Percentiles rank a stretch among this genome's conserved stretches.
phyloP scores from a whole-genome alignment of 1,140 invertebrate species.

The Drosophila mayri region DNA sequence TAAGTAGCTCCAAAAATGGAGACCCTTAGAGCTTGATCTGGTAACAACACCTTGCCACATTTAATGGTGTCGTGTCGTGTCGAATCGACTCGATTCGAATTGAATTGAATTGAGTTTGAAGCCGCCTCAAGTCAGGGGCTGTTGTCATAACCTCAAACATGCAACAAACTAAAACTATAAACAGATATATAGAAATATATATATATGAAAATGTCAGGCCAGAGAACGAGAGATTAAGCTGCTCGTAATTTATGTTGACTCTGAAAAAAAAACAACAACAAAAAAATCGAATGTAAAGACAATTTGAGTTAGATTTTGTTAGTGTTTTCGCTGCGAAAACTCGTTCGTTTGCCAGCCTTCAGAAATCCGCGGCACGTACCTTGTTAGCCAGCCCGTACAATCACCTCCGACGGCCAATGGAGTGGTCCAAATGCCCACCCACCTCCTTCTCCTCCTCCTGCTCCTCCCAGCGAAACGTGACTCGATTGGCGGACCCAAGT shows the following conservation, averaged over 20 bases:
- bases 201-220: constrained; percentile 34
- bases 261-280: constrained; percentile 54
- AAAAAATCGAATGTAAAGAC: constrained; percentile 72
- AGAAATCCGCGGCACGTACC: constrained; percentile 69
- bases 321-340: constrained; percentile 34
- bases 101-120: constrained; percentile 16
- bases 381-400: constrained; percentile 75
- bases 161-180: constrained; percentile 38
- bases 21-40: constrained; percentile 40
- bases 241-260: constrained; percentile 79
- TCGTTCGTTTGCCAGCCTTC: constrained; percentile 79
- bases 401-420: constrained; percentile 57
- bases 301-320: constrained; percentile 71
- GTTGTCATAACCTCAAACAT: constrained; percentile 72
- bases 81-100: constrained; percentile 38
- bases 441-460: not conserved
- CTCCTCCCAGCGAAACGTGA: constrained; percentile 60
- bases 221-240: constrained; percentile 64
- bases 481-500: constrained; percentile 58
- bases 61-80: constrained; percentile 62
- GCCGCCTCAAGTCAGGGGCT: constrained; percentile 23
- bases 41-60: constrained; percentile 56
- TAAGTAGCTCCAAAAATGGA: constrained; percentile 31
- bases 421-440: constrained; percentile 35
- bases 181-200: not conserved